A percentile compares a stretch with the other conserved stretches of the same genome.
phyloP scores from a whole-genome alignment of 2,113 vertebrate species.

The Gallinago jamesoni region DNA sequence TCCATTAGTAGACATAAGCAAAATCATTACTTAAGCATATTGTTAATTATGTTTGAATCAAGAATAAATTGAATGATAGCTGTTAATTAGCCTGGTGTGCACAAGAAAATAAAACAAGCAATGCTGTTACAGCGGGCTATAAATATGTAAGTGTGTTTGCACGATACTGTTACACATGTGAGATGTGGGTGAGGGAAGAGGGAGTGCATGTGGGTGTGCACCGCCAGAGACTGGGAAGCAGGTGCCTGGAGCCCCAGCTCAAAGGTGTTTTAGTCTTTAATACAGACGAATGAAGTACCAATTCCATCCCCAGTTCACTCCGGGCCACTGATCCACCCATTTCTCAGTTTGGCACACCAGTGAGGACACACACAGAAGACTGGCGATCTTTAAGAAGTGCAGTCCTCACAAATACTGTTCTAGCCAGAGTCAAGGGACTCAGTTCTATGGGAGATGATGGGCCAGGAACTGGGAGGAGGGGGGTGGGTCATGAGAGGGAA shows the following conservation, averaged over 20 bases:
- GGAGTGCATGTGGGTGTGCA: fast-evolving
- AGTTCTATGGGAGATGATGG: neutral
- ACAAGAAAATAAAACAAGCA: constrained; percentile 13
- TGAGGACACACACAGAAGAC: neutral
- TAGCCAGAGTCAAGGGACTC: neutral
- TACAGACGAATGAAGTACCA: neutral
- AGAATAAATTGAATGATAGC: constrained; percentile 57
- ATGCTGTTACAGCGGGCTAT: neutral
- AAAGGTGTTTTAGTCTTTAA: neutral
- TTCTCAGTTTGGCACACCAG: neutral
- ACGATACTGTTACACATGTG: fast-evolving
- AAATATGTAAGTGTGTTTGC: neutral
- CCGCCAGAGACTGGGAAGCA: neutral
- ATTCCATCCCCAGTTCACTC: neutral
- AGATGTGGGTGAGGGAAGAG: neutral
- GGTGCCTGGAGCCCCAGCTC: neutral
- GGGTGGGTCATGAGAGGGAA: neutral
- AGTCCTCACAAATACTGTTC: neutral
- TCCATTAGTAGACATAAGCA: constrained; percentile 42
- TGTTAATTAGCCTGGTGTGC: constrained; percentile 57
- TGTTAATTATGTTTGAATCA: constrained; percentile 66
- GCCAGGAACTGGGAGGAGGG: neutral
- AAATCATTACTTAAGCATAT: constrained; percentile 46
- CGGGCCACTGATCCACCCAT: neutral
- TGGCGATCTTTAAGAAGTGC: neutral